Conservation (phyloP, 2,113 vertebrate species). For the Orientallactaga bullata region DNA sequence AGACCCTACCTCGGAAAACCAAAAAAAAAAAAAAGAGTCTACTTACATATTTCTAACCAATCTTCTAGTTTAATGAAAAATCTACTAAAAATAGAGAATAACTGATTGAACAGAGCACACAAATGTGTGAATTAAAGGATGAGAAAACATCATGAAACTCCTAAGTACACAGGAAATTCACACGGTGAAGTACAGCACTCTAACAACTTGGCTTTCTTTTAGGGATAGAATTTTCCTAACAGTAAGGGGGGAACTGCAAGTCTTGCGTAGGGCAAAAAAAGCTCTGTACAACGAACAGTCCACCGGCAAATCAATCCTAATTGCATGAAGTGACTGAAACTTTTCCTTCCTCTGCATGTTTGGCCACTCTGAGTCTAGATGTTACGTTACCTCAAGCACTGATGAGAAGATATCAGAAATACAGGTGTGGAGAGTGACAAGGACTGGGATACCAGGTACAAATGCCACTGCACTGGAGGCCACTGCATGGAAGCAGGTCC, state of each 20-base stretch:
- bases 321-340: not conserved
- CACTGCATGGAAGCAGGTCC: not conserved
- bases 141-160: not conserved
- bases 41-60: not conserved
- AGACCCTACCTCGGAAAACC: no score
- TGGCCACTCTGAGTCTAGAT: not conserved
- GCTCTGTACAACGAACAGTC: not conserved
- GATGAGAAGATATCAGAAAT: not conserved
- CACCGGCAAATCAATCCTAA: not conserved
- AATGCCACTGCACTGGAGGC: not conserved
- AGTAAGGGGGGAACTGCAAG: not conserved
- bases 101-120: not conserved
- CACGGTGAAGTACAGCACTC: not conserved
- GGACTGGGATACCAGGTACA: not conserved
- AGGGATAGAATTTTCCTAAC: not conserved
- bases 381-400: not conserved
- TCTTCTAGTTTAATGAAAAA: slow-evolving; percentile 6
- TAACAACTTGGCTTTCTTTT: not conserved
- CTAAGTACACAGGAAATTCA: not conserved
- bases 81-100: not conserved
- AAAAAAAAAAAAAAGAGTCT: no score
- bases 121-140: not conserved
- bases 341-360: not conserved
- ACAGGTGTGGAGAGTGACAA: not conserved
- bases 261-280: accelerated